A percentile compares a stretch with the other conserved stretches of the same genome.
Conservation (phyloP, 2,113 vertebrate genomes). For the Aplodontia rufa region DNA sequence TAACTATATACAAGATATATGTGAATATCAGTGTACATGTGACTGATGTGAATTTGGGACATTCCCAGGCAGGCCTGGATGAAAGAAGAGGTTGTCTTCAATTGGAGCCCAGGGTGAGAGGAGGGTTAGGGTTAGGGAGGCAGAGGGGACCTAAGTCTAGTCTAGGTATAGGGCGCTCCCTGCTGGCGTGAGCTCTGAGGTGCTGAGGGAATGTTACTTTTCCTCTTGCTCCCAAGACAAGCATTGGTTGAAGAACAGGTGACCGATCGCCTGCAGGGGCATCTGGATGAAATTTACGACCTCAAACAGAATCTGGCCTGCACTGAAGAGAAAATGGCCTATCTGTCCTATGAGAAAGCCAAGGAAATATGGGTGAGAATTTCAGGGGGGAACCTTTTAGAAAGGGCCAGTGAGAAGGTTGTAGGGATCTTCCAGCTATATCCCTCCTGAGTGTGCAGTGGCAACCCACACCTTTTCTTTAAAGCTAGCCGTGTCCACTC, state of each 20-base stretch:
- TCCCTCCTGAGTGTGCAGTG: background rate
- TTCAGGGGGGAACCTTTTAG: background rate
- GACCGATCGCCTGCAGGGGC: slow-evolving; percentile 52
- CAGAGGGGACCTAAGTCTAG: background rate
- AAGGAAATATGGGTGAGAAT: slow-evolving; percentile 75
- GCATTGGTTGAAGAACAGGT: slow-evolving; percentile 27
- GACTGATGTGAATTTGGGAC: background rate
- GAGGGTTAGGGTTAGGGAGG: too few species aligned
- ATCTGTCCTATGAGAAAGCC: slow-evolving; percentile 71
- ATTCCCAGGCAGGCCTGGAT: background rate
- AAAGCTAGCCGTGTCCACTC: accelerated
- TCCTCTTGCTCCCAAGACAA: slow-evolving; percentile 59
- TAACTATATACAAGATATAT: background rate
- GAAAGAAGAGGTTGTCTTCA: background rate
- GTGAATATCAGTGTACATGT: background rate
- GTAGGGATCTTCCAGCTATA: background rate
- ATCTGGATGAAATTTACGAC: slow-evolving; percentile 55
- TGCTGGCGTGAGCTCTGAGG: background rate
- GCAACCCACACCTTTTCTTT: background rate
- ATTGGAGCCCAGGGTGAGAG: background rate
- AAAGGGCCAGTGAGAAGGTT: background rate
- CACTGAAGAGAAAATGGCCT: slow-evolving; percentile 70
- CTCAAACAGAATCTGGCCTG: slow-evolving; percentile 67
- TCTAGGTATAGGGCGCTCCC: background rate
- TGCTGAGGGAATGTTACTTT: background rate